phyloP scores from a whole-genome alignment of 2,888 invertebrate genomes.

The Aromia moschata region DNA sequence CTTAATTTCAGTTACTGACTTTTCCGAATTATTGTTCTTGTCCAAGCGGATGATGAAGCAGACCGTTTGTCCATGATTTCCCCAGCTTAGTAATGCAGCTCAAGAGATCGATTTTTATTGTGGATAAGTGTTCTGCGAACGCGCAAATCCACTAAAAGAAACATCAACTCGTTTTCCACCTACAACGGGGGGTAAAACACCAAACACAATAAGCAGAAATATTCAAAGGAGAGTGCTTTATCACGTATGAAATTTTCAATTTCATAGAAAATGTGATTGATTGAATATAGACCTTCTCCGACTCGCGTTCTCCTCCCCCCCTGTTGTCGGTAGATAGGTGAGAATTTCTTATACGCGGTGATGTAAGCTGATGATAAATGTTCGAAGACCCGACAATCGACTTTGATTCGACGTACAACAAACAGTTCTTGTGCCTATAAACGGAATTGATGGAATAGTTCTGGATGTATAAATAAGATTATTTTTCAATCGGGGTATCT shows the following conservation, averaged over 20 bases:
- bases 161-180: slow-evolving; percentile 30
- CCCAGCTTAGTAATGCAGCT: too few species aligned
- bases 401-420: slow-evolving; percentile 59
- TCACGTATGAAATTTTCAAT: slow-evolving; percentile 59
- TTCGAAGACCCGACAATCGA: slow-evolving; percentile 56
- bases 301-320: slow-evolving; percentile 38
- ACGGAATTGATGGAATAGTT: slow-evolving; percentile 16
- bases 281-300: slow-evolving; percentile 49
- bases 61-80: too few species aligned
- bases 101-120: too few species aligned
- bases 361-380: slow-evolving; percentile 59
- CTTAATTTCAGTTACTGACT: too few species aligned
- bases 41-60: too few species aligned
- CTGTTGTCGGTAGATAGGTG: slow-evolving; percentile 43
- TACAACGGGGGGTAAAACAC: slow-evolving; percentile 28
- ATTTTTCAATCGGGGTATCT: slow-evolving; percentile 10
- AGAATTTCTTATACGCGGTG: slow-evolving; percentile 52
- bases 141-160: slow-evolving; percentile 31
- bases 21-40: too few species aligned
- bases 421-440: slow-evolving; percentile 43
- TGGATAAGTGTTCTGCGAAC: not conserved
- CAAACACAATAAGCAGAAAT: slow-evolving; percentile 38
- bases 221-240: slow-evolving; percentile 50
- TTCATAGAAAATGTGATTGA: slow-evolving; percentile 58
- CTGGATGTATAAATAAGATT: slow-evolving; percentile 11